A percentile compares a stretch with the other conserved stretches of the same genome.
phyloP scores from a whole-genome alignment of 64 coral and sea anemone species.

The Dendrophyllia cribrosa region DNA sequence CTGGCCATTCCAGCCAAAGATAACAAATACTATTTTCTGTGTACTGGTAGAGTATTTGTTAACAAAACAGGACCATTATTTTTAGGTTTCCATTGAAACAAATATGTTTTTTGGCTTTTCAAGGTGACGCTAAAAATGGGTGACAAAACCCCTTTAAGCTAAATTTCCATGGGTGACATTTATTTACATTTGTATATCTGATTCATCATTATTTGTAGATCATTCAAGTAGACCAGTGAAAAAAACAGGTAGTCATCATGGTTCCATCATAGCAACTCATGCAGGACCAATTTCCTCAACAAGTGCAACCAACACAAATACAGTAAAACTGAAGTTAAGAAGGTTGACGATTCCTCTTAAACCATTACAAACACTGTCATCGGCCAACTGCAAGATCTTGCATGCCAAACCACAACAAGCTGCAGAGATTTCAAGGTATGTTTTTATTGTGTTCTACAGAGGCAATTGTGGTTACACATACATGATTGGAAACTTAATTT shows the following conservation, averaged over 20 bases:
- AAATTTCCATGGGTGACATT: no score
- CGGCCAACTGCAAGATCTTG: not conserved
- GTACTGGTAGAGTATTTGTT: no score
- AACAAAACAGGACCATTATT: no score
- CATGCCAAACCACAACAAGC: not conserved
- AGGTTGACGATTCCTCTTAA: constrained; percentile 3
- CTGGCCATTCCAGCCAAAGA: no score
- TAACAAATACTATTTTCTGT: no score
- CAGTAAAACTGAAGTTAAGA: not conserved
- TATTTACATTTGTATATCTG: no score
- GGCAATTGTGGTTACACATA: no score
- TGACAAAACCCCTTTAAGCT: no score
- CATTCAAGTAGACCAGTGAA: not conserved
- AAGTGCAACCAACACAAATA: not conserved
- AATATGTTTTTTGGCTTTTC: no score
- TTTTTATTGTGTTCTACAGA: not conserved
- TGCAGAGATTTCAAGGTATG: not conserved
- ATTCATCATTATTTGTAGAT: not conserved
- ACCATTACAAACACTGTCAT: not conserved
- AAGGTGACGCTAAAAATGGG: no score
- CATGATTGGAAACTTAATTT: no score
- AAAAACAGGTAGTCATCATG: not conserved
- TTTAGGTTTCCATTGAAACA: no score
- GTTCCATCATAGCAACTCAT: not conserved
- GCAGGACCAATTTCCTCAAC: not conserved